Evolutionary conservation across 2,113 vertebrate species (phyloP), one percentile per base, ranked within the genome.

Genomic region (Bufo bufo): DNA sequence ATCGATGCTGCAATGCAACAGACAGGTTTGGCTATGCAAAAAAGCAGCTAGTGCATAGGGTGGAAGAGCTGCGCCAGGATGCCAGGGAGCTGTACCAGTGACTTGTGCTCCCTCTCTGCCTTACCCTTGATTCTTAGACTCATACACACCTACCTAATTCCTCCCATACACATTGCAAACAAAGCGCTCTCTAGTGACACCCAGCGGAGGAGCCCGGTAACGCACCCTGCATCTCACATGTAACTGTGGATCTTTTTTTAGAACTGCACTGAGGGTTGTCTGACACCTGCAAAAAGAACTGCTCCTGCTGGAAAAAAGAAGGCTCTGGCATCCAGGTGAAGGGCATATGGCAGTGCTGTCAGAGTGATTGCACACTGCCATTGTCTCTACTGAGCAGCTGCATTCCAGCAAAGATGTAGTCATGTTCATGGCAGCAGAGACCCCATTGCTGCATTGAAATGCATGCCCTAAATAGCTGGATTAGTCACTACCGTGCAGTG

Each of bases 121-220:
- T 82, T 56, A 3, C 49, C 58, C 17, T n/a, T 56, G 61, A 78
- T 78, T 47, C 75, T 65, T 45, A 59, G 14, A 82, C 74, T 63
- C 84, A 61, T 19, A 71, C 85, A 63, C 79, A 88, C 79, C 84
- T 86, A 79, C 75, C 85, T 45, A 66, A 79, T 86, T 82, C 87
- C 87, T 84, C 52, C n/a, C 43, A 43, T 78, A 11, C 33, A 58
- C 45, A 19, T 17, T 81, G 20, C 43, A n/a, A 65, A 19, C 65
- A 63, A 19, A 75, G 79, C 17, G 71, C 87, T 61, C 80, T 77
- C 56, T 43, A 14, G 14, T 8, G 87, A 4, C 59, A 54, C 56
- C 43, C 45, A 72, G 58, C 20, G 81, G 71, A 6, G 43, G 3
- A 8, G n/a, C 81, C 49, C 12, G 9, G 47, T 16, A 87, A 0